These are phyloP conservation scores for Gambelia wislizenii DNA, from an alignment of 2,797 vertebrate genomes.

Conservation along the genomic window DNA sequence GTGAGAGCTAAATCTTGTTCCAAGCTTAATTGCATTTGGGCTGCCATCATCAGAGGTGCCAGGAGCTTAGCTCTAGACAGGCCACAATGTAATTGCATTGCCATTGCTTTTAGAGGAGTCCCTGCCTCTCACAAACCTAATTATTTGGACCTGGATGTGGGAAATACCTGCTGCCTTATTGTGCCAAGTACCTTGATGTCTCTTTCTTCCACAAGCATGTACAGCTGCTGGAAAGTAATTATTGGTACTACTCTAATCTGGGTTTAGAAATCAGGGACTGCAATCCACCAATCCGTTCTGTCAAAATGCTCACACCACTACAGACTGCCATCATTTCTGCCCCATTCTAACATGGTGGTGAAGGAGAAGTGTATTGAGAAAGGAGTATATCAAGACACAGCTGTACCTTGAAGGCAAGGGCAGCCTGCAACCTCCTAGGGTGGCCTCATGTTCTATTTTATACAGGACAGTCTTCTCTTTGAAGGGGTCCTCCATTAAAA, in stretches of 20 bases:
- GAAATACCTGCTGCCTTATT: slow-evolving; percentile 36
- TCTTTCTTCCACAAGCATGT: not conserved
- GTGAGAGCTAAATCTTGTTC: slow-evolving; percentile 6
- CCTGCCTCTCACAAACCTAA: slow-evolving; percentile 39
- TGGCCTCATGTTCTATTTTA: not conserved
- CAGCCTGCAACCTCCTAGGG: not conserved
- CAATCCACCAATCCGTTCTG: not conserved
- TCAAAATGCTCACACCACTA: not conserved
- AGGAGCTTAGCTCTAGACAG: rapidly evolving
- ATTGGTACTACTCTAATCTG: not conserved
- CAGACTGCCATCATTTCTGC: not conserved
- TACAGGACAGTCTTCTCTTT: not conserved
- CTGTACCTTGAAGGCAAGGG: not conserved
- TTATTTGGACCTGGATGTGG: not conserved
- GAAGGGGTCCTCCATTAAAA: not conserved
- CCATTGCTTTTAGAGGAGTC: slow-evolving; percentile 20
- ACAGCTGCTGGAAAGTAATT: slow-evolving; percentile 57
- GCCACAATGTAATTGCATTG: not conserved
- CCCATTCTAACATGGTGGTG: not conserved
- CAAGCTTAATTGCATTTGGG: slow-evolving; percentile 39
- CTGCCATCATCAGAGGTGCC: not conserved
- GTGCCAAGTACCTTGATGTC: slow-evolving; percentile 31
- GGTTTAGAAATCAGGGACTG: not conserved
- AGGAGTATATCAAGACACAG: too few species aligned
- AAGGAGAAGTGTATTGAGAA: not conserved